Evolutionary conservation across 2,797 vertebrate genomes (phyloP), one percentile per base, ranked within the genome.

Genomic region (Cyclura pinguis): DNA sequence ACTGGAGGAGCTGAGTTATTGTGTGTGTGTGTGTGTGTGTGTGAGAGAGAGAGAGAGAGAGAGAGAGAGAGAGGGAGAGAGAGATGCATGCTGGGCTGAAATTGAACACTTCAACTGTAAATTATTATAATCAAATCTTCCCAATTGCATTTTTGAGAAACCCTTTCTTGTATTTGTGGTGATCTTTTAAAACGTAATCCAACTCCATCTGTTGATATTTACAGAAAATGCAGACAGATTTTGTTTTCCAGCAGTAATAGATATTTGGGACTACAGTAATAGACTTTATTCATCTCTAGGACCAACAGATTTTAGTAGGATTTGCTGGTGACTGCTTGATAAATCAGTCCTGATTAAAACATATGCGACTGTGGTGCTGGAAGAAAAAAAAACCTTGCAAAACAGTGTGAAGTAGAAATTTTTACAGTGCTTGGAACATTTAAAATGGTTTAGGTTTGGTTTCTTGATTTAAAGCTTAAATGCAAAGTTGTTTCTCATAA

Each of bases 141-240:
- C 57, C 50, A 69, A 55, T 73, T 74, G 74, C 29, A 55, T 84
- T 87, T 73, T 87, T n/a, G 42, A 72, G 67, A 42, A 52, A n/a
- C 64, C 82, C 64, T 80, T 64, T 78, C 16, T 55, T 85, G 47
- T n/a, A 16, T 76, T 42, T 76, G 85, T n/a, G 32, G 38, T 76
- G n/a, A 50, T 76, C 55, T 81, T 88, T 80, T 80, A 57, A 85
- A 76, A 88, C 67, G 13, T 81, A 91, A 85, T 91, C 82, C 83
- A 47, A 52, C 64, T 64, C 83, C 77, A 85, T 91, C 87, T 88
- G 90, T 85, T 91, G 83, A 86, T 88, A 85, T 85, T 85, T 88
- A 80, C 87, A 32, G 69, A 57, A 88, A 47, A 47, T 52, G 3
- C 42, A 38, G 42, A 57, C 80, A 85, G 77, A 81, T 91, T 91